These are phyloP conservation scores for Biston betularia DNA, from an alignment of 2,888 invertebrate genomes.

Conservation along the genomic window DNA sequence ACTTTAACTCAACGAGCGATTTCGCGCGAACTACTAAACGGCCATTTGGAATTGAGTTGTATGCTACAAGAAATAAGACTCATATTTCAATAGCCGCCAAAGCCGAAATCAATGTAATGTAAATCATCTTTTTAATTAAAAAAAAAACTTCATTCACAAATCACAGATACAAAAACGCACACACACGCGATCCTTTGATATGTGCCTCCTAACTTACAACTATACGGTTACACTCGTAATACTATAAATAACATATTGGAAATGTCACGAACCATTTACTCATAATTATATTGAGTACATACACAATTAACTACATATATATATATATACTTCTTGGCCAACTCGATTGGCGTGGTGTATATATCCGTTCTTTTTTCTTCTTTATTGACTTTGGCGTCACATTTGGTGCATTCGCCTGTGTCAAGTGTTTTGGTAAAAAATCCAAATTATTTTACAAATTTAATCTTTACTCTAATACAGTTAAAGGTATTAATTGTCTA, in stretches of 20 bases:
- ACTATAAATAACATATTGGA: conserved; percentile 71
- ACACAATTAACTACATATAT: conserved; percentile 53
- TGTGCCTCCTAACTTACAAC: conserved; percentile 38
- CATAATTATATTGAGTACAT: conserved; percentile 72
- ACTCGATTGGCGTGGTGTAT: neutral
- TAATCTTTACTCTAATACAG: neutral
- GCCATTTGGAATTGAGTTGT: neutral
- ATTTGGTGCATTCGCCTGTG: too few relatives aligned
- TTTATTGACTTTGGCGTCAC: too few relatives aligned
- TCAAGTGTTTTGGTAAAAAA: too few relatives aligned
- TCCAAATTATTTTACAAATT: too few relatives aligned
- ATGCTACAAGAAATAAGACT: neutral
- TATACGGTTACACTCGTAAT: conserved; percentile 41
- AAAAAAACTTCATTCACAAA: conserved; percentile 69
- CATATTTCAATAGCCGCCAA: conserved; percentile 1
- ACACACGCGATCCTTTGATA: conserved; percentile 52
- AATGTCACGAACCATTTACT: conserved; percentile 83
- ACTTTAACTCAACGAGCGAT: neutral
- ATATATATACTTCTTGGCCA: neutral
- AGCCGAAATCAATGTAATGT: neutral
- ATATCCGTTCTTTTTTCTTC: too few relatives aligned
- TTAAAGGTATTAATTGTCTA: neutral
- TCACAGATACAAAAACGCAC: conserved; percentile 75
- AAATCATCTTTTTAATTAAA: neutral
- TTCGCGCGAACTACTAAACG: neutral